A percentile compares a stretch with the other conserved stretches of the same genome.
phyloP scores from a whole-genome alignment of 2,888 invertebrate genomes.

The Orthosia gothica region DNA sequence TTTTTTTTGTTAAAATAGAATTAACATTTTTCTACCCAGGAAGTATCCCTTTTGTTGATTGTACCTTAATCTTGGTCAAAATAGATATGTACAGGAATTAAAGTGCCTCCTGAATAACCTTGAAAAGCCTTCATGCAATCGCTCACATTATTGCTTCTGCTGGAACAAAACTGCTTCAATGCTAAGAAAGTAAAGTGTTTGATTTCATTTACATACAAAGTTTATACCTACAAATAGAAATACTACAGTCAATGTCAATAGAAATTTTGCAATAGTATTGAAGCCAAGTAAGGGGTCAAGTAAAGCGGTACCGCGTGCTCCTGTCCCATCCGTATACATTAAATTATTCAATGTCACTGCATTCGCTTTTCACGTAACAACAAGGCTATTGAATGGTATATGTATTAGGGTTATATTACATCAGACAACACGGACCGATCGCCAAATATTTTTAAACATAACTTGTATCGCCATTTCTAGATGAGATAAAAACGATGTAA shows the following conservation, averaged over 20 bases:
- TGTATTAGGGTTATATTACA: conserved; percentile 43
- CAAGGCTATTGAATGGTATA: conserved; percentile 14
- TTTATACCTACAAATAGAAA: conserved; percentile 21
- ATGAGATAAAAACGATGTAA: conserved; percentile 40
- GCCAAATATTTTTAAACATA: conserved; percentile 33
- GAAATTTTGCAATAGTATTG: conserved; percentile 76
- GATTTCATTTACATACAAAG: conserved; percentile 70
- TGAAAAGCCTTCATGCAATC: no score
- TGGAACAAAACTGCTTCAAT: conserved; percentile 51
- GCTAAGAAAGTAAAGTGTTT: conserved; percentile 69
- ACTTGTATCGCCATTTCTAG: conserved; percentile 36
- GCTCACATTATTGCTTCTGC: conserved; percentile 46
- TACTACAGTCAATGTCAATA: conserved; percentile 74
- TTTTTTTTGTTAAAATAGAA: no score
- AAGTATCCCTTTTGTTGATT: no score
- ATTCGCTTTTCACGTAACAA: conserved; percentile 39
- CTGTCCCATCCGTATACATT: conserved; percentile 46
- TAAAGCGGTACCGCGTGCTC: conserved; percentile 64
- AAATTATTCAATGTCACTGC: conserved; percentile 65
- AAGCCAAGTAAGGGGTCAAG: conserved; percentile 73
- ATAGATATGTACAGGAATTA: no score
- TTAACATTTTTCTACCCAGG: no score
- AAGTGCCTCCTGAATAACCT: no score
- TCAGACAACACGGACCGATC: conserved; percentile 20
- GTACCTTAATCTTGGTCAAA: no score